phyloP scores from a whole-genome alignment of 1,140 invertebrate genomes.

The Aphaenogaster ashmeadi region DNA sequence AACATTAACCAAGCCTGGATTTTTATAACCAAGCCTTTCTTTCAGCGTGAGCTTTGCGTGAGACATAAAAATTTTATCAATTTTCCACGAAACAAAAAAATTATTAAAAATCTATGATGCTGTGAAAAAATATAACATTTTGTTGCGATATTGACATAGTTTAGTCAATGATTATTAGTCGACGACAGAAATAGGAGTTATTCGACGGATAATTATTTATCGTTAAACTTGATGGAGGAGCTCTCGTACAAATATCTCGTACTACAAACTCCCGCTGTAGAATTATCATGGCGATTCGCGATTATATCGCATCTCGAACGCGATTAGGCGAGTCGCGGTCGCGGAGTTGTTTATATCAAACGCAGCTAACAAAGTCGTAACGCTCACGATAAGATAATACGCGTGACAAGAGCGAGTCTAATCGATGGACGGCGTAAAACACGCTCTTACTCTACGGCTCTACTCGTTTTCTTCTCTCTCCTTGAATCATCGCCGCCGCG shows the following conservation, averaged over 20 bases:
- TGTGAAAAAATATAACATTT: background rate
- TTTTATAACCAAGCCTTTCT: too few relatives aligned
- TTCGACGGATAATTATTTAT: constrained; percentile 16
- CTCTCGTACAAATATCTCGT: background rate
- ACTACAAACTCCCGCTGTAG: background rate
- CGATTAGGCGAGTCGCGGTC: constrained; percentile 19
- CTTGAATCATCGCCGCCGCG: constrained; percentile 34
- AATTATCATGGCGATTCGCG: background rate
- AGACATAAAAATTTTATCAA: background rate
- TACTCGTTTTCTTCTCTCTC: constrained; percentile 41
- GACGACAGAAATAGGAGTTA: background rate
- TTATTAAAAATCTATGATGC: background rate
- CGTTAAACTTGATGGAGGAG: background rate
- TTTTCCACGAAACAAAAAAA: background rate
- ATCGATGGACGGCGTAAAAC: constrained; percentile 52
- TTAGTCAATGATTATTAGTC: constrained; percentile 10
- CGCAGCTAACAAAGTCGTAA: constrained; percentile 60
- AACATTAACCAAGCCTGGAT: too few relatives aligned
- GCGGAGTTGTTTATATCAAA: constrained; percentile 44
- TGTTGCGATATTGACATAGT: background rate
- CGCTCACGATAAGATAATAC: constrained; percentile 67
- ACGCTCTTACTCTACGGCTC: constrained; percentile 19
- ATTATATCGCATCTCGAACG: constrained; percentile 40
- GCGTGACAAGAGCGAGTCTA: constrained; percentile 55
- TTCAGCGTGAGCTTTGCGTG: too few relatives aligned